Percentiles rank a stretch among this genome's conserved stretches.
These are phyloP conservation scores for Semicossyphus pulcher DNA, from an alignment of 2,113 vertebrate species.

Conservation along the genomic window DNA sequence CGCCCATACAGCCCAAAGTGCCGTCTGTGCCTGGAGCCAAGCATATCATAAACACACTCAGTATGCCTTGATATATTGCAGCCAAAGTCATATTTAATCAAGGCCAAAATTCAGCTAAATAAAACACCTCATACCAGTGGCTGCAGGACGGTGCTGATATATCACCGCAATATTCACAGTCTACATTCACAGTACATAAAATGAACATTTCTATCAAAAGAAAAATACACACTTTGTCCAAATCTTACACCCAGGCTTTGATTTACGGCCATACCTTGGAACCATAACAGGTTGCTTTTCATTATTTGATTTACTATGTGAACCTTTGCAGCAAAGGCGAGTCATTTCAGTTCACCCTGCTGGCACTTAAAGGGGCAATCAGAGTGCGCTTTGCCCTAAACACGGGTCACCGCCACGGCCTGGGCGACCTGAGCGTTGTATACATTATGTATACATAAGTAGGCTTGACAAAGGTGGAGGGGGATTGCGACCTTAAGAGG, in stretches of 20 bases:
- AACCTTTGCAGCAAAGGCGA: conserved; percentile 42
- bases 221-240: conserved; percentile 50
- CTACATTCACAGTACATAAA: conserved; percentile 37
- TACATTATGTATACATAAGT: conserved; percentile 54
- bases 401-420: conserved; percentile 34
- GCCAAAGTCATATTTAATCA: conserved; percentile 37
- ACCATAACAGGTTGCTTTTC: conserved; percentile 54
- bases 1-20: not conserved
- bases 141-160: conserved; percentile 14
- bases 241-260: conserved; percentile 42
- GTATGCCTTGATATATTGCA: conserved; percentile 35
- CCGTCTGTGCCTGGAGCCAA: conserved; percentile 31
- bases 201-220: conserved; percentile 53
- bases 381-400: conserved; percentile 23
- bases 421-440: conserved; percentile 30
- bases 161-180: not conserved
- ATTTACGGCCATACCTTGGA: conserved; percentile 55
- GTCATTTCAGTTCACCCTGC: conserved; percentile 48
- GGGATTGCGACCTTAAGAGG: conserved; percentile 1
- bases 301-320: conserved; percentile 69
- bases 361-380: conserved; percentile 39
- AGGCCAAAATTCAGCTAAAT: conserved; percentile 29
- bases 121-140: conserved; percentile 10
- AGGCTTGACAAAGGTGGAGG: conserved; percentile 21
- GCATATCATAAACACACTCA: conserved; percentile 45